Conservation (phyloP, 2,888 invertebrate genomes). For the Tortricodes alternella region DNA sequence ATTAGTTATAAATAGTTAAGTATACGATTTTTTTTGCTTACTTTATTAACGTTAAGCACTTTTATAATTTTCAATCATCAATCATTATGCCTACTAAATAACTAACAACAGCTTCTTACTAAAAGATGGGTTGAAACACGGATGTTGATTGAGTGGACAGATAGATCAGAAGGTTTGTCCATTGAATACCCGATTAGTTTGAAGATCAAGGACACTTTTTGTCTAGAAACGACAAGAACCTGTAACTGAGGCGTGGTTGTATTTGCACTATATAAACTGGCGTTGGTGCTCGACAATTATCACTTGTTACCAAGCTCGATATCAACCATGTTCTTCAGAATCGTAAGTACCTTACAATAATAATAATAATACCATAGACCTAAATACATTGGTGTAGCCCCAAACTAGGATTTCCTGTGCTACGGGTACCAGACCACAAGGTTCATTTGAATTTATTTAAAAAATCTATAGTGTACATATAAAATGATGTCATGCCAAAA, state of each 20-base stretch:
- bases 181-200: slow-evolving; percentile 58
- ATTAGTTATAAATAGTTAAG: too few species aligned
- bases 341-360: slow-evolving; percentile 59
- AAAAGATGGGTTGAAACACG: slow-evolving; percentile 44
- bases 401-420: not conserved
- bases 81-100: not conserved
- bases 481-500: too few species aligned
- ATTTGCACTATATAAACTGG: slow-evolving; percentile 62
- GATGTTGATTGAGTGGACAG: slow-evolving; percentile 53
- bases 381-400: not conserved
- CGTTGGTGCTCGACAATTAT: slow-evolving; percentile 49
- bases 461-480: too few species aligned
- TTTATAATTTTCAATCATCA: slow-evolving; percentile 17
- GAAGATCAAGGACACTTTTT: slow-evolving; percentile 81
- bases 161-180: slow-evolving; percentile 49
- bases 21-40: not conserved
- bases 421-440: not conserved
- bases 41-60: not conserved
- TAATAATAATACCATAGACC: not conserved
- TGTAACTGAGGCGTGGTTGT: slow-evolving; percentile 67
- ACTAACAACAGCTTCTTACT: not conserved
- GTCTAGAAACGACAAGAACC: slow-evolving; percentile 50
- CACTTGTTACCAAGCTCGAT: slow-evolving; percentile 68
- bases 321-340: slow-evolving; percentile 72
- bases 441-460: too few species aligned